phyloP scores from a whole-genome alignment of 2,888 invertebrate genomes.

The Microplitis deprimator region DNA sequence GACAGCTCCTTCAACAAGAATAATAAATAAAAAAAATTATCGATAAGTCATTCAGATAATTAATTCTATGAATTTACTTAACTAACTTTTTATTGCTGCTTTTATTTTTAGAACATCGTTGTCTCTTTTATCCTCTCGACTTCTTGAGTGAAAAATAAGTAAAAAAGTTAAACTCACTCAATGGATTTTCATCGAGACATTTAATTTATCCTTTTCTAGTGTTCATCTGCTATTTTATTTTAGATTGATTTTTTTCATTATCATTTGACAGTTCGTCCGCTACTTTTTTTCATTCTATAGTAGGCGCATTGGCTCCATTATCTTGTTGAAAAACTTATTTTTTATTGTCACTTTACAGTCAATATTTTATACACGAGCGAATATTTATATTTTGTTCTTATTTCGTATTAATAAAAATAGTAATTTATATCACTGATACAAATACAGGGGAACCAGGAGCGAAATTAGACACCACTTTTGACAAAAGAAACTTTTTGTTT shows the following conservation, averaged over 20 bases:
- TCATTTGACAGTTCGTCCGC: not conserved
- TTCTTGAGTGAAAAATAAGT: not conserved
- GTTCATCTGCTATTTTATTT: not conserved
- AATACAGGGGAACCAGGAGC: too few species aligned
- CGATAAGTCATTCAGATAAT: not conserved
- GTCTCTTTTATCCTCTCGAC: slow-evolving; percentile 27
- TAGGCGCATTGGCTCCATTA: not conserved
- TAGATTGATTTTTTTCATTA: not conserved
- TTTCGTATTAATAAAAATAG: not conserved
- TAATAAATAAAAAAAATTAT: not conserved
- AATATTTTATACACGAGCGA: not conserved
- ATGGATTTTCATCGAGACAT: not conserved
- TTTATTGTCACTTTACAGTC: not conserved
- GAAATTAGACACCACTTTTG: too few species aligned
- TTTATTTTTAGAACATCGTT: slow-evolving; percentile 28
- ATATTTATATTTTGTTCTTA: not conserved
- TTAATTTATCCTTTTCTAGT: not conserved
- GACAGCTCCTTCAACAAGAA: not conserved
- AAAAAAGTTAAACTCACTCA: not conserved
- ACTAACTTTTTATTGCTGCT: slow-evolving; percentile 22
- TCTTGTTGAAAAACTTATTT: not conserved
- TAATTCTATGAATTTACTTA: slow-evolving; percentile 4
- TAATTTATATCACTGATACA: not conserved
- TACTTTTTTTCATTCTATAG: not conserved
- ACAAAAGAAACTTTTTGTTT: too few species aligned